Evolutionary conservation across 2,113 vertebrate species (phyloP).

Genomic region (Sciurus niger): DNA sequence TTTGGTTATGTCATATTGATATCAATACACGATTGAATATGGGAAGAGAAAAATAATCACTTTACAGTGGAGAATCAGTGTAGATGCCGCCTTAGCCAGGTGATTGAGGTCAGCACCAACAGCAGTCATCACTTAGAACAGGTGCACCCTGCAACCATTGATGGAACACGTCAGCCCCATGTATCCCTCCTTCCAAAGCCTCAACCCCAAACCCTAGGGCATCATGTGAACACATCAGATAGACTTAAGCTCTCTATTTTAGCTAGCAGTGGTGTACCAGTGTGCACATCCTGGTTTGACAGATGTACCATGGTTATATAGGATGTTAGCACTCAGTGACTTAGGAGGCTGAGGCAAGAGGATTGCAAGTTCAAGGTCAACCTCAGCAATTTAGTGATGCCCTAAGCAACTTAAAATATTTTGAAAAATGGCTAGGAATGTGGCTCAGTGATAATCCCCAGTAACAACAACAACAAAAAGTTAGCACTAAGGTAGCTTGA

Average conservation of each 20-base stretch:
- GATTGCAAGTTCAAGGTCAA: no score
- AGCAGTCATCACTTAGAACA: fast-evolving
- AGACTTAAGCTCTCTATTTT: background rate
- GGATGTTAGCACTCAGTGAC: no score
- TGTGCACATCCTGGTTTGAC: background rate
- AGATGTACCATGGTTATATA: no score
- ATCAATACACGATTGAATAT: background rate
- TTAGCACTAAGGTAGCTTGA: no score
- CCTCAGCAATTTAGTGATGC: no score
- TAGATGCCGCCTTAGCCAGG: fast-evolving
- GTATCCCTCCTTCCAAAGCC: background rate
- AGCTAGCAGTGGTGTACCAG: no score
- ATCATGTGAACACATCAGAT: background rate
- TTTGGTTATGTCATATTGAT: background rate
- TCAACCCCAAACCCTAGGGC: background rate
- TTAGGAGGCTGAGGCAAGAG: no score
- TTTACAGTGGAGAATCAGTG: background rate
- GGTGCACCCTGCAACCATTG: background rate
- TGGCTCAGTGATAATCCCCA: no score
- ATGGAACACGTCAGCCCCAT: fast-evolving
- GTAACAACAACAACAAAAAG: no score
- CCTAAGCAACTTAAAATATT: no score
- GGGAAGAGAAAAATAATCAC: background rate
- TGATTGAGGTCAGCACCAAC: no score
- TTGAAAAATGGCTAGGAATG: no score